A percentile compares a stretch with the other conserved stretches of the same genome.
Conservation (phyloP, 2,113 vertebrate genomes). For the Montifringilla adamsi region DNA sequence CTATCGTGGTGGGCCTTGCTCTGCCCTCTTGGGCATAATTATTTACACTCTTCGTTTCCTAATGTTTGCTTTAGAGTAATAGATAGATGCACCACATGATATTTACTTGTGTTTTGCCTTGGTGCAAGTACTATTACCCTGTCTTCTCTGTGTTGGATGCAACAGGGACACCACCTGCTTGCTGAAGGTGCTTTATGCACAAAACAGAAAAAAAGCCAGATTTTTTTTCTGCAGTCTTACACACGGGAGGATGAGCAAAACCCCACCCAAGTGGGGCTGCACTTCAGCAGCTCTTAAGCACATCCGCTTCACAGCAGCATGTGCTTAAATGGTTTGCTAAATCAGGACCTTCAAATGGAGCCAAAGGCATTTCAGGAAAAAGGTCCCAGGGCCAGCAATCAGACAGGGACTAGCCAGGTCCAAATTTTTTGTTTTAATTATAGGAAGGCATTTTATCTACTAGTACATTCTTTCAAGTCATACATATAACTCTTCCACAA, state of each 20-base stretch:
- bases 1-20: not conserved
- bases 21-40: not conserved
- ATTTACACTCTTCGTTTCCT: constrained; percentile 3
- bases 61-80: constrained; percentile 5
- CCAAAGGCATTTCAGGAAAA: not conserved
- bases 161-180: not conserved
- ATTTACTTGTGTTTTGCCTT: not conserved
- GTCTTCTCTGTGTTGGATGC: not conserved
- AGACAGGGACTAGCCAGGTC: not conserved
- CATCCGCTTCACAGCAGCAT: not conserved
- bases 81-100: not conserved
- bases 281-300: not conserved
- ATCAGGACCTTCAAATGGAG: not conserved
- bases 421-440: not conserved
- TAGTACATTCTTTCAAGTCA: not conserved
- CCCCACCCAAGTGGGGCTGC: not conserved
- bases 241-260: not conserved
- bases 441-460: not conserved
- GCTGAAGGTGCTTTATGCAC: not conserved
- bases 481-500: not conserved
- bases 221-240: not conserved
- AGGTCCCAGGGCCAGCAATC: not conserved
- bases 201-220: not conserved
- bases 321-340: not conserved
- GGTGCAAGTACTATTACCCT: not conserved